phyloP scores from a whole-genome alignment of 2,797 vertebrate genomes.

The Paedocypris micromegethes region DNA sequence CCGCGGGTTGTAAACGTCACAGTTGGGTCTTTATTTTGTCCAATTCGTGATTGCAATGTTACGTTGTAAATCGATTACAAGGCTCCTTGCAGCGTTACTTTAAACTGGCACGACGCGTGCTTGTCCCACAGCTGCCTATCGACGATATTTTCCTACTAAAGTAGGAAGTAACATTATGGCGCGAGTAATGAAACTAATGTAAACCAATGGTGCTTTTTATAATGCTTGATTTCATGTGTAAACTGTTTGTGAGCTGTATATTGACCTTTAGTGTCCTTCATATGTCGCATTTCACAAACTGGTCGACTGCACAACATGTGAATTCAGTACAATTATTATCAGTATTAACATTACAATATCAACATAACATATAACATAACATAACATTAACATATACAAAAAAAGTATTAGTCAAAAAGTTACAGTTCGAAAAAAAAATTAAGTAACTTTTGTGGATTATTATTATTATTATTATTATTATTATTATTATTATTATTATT shows the following conservation, averaged over 20 bases:
- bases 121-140: conserved; percentile 9
- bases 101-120: not conserved
- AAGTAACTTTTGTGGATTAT: too few species aligned
- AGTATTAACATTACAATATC: not conserved
- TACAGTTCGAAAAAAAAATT: not conserved
- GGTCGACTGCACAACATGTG: not conserved
- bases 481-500: too few species aligned
- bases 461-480: too few species aligned
- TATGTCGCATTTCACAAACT: conserved; percentile 41
- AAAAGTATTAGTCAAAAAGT: not conserved
- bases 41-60: conserved; percentile 34
- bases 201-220: not conserved
- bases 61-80: conserved; percentile 11
- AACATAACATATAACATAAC: too few species aligned
- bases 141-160: not conserved
- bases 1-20: too few species aligned
- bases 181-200: not conserved
- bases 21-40: too few species aligned
- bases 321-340: not conserved
- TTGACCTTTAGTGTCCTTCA: conserved; percentile 69
- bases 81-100: conserved; percentile 17
- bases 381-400: too few species aligned
- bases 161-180: not conserved
- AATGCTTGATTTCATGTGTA: conserved; percentile 9
- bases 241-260: conserved; percentile 39